phyloP scores from a whole-genome alignment of 23 tunicate species.

The Phallusia fumigata region DNA sequence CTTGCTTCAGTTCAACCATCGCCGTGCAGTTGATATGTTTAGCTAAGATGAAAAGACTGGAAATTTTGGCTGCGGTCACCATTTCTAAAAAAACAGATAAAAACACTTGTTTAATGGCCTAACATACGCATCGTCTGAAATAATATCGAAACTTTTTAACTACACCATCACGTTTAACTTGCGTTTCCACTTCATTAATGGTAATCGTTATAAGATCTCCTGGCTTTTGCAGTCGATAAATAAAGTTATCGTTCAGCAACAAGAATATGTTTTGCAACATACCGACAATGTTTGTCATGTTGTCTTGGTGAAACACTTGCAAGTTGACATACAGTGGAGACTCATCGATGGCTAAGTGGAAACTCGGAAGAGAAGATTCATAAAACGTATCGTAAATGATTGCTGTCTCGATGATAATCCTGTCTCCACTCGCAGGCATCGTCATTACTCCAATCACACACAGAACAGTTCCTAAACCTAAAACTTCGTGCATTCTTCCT shows the following conservation, averaged over 20 bases:
- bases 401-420: constrained; percentile 44
- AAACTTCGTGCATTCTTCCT: no score
- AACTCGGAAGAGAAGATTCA: constrained; percentile 47
- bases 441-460: background rate
- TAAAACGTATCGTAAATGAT: constrained; percentile 46
- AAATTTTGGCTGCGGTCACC: constrained; percentile 47
- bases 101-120: no score
- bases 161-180: no score
- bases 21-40: constrained; percentile 52
- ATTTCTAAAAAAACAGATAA: constrained; percentile 23
- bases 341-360: constrained; percentile 23
- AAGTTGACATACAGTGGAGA: constrained; percentile 22
- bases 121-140: no score
- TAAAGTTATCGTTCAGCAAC: no score
- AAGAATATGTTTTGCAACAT: background rate
- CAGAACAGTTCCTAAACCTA: no score
- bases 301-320: constrained; percentile 28
- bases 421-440: background rate
- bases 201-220: no score
- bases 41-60: constrained; percentile 50
- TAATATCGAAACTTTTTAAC: no score
- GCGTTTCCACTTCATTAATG: no score
- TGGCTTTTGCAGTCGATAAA: background rate
- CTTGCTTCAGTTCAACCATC: constrained; percentile 61
- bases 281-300: constrained; percentile 69